phyloP scores from a whole-genome alignment of 1,140 invertebrate species.

The Brachionus asplanchnoidis region DNA sequence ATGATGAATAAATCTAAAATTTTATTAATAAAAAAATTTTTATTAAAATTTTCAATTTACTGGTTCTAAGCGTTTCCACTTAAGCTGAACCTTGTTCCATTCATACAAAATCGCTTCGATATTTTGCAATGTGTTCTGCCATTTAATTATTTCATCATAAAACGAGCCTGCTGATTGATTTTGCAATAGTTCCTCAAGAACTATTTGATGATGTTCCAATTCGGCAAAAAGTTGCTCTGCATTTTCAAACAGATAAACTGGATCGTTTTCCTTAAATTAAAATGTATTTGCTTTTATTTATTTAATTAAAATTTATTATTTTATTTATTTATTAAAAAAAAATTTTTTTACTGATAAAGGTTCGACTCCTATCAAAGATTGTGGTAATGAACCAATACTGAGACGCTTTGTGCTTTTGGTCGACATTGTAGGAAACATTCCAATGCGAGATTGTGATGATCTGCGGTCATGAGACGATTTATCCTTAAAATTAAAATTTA shows the following conservation, averaged over 20 bases:
- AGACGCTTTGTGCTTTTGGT: conserved; percentile 52
- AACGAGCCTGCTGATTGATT: conserved; percentile 55
- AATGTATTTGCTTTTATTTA: no score
- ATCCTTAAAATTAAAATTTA: conserved; percentile 50
- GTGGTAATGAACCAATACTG: conserved; percentile 53
- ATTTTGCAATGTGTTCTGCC: conserved; percentile 55
- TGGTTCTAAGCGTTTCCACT: conserved; percentile 55
- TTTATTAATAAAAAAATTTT: no score
- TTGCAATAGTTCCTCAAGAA: conserved; percentile 53
- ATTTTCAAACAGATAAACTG: conserved; percentile 48
- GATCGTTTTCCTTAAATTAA: conserved; percentile 45
- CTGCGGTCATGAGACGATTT: conserved; percentile 45
- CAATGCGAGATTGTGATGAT: conserved; percentile 13
- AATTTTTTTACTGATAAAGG: conserved; percentile 46
- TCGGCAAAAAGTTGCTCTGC: conserved; percentile 55
- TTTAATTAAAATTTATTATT: conserved; percentile 39
- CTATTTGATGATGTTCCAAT: conserved; percentile 55
- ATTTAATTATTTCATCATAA: conserved; percentile 56
- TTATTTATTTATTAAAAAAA: not conserved
- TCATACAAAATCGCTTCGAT: conserved; percentile 54
- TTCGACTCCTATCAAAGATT: conserved; percentile 51
- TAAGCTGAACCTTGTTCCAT: conserved; percentile 56
- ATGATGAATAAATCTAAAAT: conserved; percentile 49
- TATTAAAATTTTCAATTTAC: conserved; percentile 44
- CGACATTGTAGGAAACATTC: not conserved